Percentiles rank a stretch among this genome's conserved stretches.
These are phyloP conservation scores for Stenopsyche tienmushanensis DNA, from an alignment of 1,140 invertebrate species.

Conservation along the genomic window DNA sequence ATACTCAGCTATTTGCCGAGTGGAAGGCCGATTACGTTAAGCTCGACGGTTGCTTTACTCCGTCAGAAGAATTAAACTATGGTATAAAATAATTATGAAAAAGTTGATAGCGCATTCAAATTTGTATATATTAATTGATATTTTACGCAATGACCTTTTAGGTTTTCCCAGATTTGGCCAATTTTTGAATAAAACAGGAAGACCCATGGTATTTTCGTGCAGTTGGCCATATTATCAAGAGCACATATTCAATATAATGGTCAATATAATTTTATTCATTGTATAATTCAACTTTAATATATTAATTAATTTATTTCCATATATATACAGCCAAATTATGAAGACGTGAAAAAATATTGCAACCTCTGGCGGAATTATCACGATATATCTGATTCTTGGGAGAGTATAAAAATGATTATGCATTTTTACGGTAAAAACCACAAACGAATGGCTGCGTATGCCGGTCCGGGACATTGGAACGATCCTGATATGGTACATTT, in stretches of 20 bases:
- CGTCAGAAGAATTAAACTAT: constrained; percentile 52
- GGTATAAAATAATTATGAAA: constrained; percentile 21
- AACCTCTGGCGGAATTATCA: constrained; percentile 90
- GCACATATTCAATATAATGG: constrained; percentile 36
- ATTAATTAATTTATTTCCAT: not conserved
- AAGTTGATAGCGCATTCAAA: constrained; percentile 9
- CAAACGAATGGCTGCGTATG: constrained; percentile 64
- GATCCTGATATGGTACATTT: constrained; percentile 85
- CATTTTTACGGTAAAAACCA: constrained; percentile 74
- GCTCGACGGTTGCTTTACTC: constrained; percentile 77
- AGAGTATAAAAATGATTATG: constrained; percentile 69
- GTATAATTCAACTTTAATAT: not conserved
- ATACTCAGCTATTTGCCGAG: constrained; percentile 76
- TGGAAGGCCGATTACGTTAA: constrained; percentile 86
- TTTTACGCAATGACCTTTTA: constrained; percentile 42
- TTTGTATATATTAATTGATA: not conserved
- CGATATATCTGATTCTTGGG: constrained; percentile 79
- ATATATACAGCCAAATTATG: constrained; percentile 66
- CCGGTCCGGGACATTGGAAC: constrained; percentile 88
- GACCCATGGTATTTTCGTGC: constrained; percentile 80
- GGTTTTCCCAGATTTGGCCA: constrained; percentile 68
- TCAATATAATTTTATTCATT: constrained; percentile 12
- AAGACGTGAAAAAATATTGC: constrained; percentile 35
- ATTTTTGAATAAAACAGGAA: constrained; percentile 70
- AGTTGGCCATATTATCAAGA: constrained; percentile 76